These are phyloP conservation scores for Indicator indicator DNA, from an alignment of 2,113 vertebrate species.

Conservation along the genomic window DNA sequence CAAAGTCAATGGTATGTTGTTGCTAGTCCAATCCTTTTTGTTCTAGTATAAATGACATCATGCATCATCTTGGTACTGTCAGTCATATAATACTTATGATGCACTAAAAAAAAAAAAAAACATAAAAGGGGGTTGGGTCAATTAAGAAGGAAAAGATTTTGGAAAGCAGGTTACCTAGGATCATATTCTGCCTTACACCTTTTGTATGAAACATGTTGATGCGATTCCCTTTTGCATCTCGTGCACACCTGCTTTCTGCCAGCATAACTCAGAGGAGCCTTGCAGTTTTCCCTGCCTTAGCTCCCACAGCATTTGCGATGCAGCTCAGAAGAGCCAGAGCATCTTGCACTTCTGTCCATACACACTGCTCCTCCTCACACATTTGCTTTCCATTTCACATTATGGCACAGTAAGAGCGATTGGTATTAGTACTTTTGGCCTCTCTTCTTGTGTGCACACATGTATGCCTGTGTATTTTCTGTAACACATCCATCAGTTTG, in stretches of 20 bases:
- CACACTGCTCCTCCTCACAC: constrained; percentile 2
- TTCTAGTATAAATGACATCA: background rate
- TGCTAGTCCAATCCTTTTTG: background rate
- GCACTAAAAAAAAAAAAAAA: background rate
- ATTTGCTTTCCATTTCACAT: background rate
- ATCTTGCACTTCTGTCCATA: constrained; percentile 12
- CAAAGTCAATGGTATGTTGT: background rate
- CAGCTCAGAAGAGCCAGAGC: background rate
- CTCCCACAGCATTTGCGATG: background rate
- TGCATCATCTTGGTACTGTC: background rate
- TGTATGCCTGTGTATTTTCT: background rate
- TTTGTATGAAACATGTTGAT: background rate
- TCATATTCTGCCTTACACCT: background rate
- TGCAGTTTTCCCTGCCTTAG: background rate
- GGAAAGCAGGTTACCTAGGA: background rate
- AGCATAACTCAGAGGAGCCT: background rate
- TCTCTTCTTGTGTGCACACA: background rate
- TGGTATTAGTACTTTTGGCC: background rate
- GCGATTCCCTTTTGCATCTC: background rate
- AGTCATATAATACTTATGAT: background rate
- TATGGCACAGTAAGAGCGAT: background rate
- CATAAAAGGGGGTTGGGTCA: background rate
- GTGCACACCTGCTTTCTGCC: background rate
- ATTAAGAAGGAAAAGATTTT: background rate
- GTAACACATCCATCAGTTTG: background rate